Conservation (phyloP, 1,140 invertebrate species). For the Tachypleus tridentatus region DNA sequence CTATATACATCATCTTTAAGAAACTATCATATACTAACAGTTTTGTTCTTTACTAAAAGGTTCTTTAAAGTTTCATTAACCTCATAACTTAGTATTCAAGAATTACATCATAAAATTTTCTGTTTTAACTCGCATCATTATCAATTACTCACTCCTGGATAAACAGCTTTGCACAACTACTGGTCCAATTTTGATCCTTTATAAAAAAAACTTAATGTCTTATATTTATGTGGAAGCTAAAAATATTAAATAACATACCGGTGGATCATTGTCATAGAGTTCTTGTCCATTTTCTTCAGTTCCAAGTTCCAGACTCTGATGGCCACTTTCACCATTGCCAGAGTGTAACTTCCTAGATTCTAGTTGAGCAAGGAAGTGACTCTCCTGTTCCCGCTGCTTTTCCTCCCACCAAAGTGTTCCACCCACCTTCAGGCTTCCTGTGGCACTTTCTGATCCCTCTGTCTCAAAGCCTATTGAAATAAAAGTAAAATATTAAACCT, state of each 20-base stretch:
- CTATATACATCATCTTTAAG: too few species aligned
- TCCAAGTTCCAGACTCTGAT: slow-evolving; percentile 22
- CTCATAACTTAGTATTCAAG: too few species aligned
- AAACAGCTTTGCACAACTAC: too few species aligned
- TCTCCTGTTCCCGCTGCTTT: slow-evolving; percentile 49
- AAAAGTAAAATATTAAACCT: too few species aligned
- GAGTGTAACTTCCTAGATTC: slow-evolving; percentile 38
- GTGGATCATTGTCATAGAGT: slow-evolving; percentile 34
- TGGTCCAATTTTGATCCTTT: too few species aligned
- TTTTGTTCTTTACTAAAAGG: too few species aligned
- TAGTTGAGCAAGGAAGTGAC: slow-evolving; percentile 48
- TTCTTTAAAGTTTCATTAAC: too few species aligned
- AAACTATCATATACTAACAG: too few species aligned
- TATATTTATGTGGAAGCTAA: background rate
- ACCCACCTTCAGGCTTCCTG: slow-evolving; percentile 32
- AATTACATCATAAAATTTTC: too few species aligned
- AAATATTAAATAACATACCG: slow-evolving; percentile 25
- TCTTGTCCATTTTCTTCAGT: slow-evolving; percentile 37
- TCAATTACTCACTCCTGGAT: too few species aligned
- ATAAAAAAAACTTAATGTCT: too few species aligned
- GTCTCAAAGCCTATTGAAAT: slow-evolving; percentile 24
- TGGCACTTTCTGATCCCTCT: slow-evolving; percentile 42
- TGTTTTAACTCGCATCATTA: too few species aligned
- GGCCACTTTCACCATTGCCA: background rate
- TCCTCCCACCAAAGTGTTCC: slow-evolving; percentile 47